These are phyloP conservation scores for Entelurus aequoreus DNA, from an alignment of 2,113 vertebrate species.

Conservation along the genomic window DNA sequence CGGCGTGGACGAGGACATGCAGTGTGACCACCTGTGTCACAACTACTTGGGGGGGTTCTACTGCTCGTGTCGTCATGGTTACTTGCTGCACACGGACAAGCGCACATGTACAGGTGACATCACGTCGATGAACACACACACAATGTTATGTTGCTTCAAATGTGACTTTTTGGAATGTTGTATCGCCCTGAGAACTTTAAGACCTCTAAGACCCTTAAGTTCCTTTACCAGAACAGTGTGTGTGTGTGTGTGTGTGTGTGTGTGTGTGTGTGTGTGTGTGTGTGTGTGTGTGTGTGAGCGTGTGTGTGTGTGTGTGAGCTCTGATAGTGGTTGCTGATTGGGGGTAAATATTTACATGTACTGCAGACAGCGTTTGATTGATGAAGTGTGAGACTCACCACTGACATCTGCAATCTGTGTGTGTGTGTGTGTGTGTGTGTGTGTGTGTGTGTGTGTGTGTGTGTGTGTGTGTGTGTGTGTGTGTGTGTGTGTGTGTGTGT, in stretches of 20 bases:
- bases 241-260: conserved; percentile 18
- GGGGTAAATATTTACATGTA: conserved; percentile 52
- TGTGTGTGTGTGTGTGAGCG: conserved; percentile 7
- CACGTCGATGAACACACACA: neutral
- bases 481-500: conserved; percentile 3
- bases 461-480: neutral
- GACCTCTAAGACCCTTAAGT: neutral
- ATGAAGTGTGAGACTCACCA: neutral
- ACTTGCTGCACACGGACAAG: conserved; percentile 90
- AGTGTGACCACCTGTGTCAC: conserved; percentile 93
- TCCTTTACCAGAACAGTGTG: neutral
- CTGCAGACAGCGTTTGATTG: conserved; percentile 2
- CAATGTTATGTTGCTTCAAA: too few relatives aligned
- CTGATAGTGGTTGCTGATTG: conserved; percentile 32
- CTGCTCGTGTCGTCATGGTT: conserved; percentile 94
- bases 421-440: neutral
- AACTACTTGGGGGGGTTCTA: conserved; percentile 94
- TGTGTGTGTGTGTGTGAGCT: conserved; percentile 24
- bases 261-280: conserved; percentile 13
- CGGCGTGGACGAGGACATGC: conserved; percentile 74
- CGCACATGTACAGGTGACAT: conserved; percentile 87
- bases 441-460: neutral
- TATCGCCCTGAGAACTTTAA: neutral
- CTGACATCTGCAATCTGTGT: neutral
- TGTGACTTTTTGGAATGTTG: neutral